Base-by-base conservation (phyloP, 2,113 vertebrate genomes). In the Dicrurus megarhynchus region DNA sequence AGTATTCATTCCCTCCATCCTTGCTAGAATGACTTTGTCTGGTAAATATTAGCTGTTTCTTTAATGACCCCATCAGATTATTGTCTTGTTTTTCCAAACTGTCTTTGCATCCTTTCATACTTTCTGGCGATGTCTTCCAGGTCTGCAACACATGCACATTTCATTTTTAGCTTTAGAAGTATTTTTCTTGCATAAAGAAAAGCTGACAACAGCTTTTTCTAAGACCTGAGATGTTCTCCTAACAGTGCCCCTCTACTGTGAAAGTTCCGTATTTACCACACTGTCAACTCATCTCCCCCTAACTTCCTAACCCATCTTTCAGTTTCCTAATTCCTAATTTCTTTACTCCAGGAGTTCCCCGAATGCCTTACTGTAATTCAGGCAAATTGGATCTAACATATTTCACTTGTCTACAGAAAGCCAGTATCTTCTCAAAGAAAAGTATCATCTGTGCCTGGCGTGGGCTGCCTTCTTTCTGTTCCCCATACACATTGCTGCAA, bases 121-220 rank as follows among this genome's bases (percentile, higher is more conserved):
- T 76, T 83, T 56, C 13, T 39, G 16, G 6, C 63, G 19, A 5
- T 57, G 9, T 78, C 47, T 67, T 94, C 30, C 60, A 84, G 15
- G 39, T 60, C 35, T 84, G 52, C 75, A 81, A 24, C 16, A 52
- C 7, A 39, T 3, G 1, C 16, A 60, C 0, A 0, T 71, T 71
- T 82, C 47, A 50, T 68, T 70, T 39, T 33, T 16, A 70, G 50
- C 53, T 8, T 24, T 56, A 68, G 10, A 57, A 56, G 7, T 20
- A 16, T 30, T 96, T 91, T 74, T n/a, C 16, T 74, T 75, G 33
- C 0, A 1, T 70, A 67, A 81, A 70, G 56, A 70, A 75, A 82
- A 47, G 19, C 30, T 60, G 52, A 87, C 65, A 22, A 26, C 3
- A 27, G 21, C 21, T 42, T 14, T 24, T 61, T 52, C 20, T 61